Conservation (phyloP, 2,888 invertebrate species). For the Druceiella hillmani region DNA sequence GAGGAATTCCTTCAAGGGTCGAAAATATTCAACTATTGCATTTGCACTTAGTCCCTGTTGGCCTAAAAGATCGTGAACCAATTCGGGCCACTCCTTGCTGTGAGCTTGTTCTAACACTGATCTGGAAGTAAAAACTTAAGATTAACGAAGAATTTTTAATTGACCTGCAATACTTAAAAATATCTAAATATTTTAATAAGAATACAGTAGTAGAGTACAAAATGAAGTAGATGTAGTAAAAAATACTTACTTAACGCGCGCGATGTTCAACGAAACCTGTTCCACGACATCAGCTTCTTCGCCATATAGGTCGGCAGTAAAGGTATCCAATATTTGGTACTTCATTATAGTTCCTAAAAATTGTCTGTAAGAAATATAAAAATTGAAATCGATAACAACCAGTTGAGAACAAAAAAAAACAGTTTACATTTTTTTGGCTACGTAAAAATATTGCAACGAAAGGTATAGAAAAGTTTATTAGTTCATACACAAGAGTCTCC, state of each 20-base stretch:
- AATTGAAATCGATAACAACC: constrained; percentile 5
- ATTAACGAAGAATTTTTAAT: constrained; percentile 2
- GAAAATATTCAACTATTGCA: constrained; percentile 51
- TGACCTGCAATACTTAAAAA: constrained; percentile 3
- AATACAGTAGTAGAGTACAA: constrained; percentile 5
- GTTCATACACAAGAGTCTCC: too few relatives aligned
- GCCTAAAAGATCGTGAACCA: constrained; percentile 44
- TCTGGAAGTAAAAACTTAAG: constrained; percentile 29
- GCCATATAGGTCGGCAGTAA: constrained; percentile 42
- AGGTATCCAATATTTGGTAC: constrained; percentile 52
- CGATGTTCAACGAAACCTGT: constrained; percentile 38
- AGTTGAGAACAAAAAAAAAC: too few relatives aligned
- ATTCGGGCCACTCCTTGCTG: constrained; percentile 42
- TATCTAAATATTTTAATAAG: constrained; percentile 2
- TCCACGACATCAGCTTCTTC: constrained; percentile 42
- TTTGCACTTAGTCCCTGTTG: constrained; percentile 46
- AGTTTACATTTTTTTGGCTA: too few relatives aligned
- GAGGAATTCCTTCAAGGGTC: constrained; percentile 50
- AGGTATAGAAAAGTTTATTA: too few relatives aligned
- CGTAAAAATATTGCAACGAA: too few relatives aligned
- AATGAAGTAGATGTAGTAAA: constrained; percentile 4
- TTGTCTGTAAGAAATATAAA: constrained; percentile 38
- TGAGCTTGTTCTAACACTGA: constrained; percentile 45
- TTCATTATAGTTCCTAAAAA: constrained; percentile 52
- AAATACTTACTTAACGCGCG: constrained; percentile 38